These are phyloP conservation scores for Poecilia picta DNA, from an alignment of 2,797 vertebrate species.

Conservation along the genomic window DNA sequence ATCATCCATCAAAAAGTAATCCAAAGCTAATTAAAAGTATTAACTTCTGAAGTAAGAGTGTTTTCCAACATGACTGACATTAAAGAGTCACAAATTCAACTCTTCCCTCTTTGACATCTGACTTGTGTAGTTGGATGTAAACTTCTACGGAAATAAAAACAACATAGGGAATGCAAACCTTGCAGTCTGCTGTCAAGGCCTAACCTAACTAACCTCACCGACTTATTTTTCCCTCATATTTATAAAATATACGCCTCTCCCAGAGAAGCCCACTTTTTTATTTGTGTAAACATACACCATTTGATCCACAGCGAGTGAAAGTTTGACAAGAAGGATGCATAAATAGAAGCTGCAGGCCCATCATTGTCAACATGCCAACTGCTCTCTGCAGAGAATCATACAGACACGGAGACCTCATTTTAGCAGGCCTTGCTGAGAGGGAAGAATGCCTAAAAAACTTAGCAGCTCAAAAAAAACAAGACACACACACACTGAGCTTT, in stretches of 20 bases:
- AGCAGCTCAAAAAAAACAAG: background rate
- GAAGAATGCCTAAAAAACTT: slow-evolving; percentile 40
- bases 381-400: slow-evolving; percentile 63
- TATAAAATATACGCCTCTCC: slow-evolving; percentile 25
- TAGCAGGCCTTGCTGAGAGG: slow-evolving; percentile 37
- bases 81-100: background rate
- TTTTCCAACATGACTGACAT: background rate
- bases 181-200: slow-evolving; percentile 1
- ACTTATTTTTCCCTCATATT: slow-evolving; percentile 21
- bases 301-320: slow-evolving; percentile 52
- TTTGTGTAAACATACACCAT: slow-evolving; percentile 54
- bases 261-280: slow-evolving; percentile 31
- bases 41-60: background rate
- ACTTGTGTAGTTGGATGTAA: background rate
- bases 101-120: background rate
- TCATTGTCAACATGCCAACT: slow-evolving; percentile 73
- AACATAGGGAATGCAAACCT: background rate
- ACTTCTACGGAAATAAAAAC: background rate
- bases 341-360: slow-evolving; percentile 66
- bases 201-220: slow-evolving; percentile 6
- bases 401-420: slow-evolving; percentile 58
- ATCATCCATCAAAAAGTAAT: background rate
- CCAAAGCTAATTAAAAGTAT: background rate
- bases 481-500: background rate
- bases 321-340: slow-evolving; percentile 68